Percentiles rank a stretch among this genome's conserved stretches.
phyloP scores from a whole-genome alignment of 2,888 invertebrate genomes.

The Amiota mariae region DNA sequence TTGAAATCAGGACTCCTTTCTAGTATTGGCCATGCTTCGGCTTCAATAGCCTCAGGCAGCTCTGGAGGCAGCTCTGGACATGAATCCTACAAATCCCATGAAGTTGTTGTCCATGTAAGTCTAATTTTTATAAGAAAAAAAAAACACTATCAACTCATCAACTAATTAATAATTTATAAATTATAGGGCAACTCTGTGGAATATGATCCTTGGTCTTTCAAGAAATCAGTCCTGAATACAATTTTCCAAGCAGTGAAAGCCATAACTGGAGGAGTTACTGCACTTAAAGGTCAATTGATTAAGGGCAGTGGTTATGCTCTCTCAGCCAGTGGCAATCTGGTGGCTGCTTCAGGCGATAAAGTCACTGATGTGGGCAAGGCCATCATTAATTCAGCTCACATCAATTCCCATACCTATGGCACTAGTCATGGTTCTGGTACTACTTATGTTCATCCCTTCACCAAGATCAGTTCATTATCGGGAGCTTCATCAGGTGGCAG shows the following conservation, averaged over 20 bases:
- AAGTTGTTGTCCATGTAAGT: conserved; percentile 63
- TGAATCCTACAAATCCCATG: conserved; percentile 61
- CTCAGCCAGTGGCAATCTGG: conserved; percentile 79
- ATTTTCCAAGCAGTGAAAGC: conserved; percentile 91
- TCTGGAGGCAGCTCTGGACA: conserved; percentile 68
- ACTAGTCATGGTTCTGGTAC: conserved; percentile 53
- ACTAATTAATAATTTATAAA: not conserved
- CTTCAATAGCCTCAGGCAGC: conserved; percentile 72
- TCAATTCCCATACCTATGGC: conserved; percentile 74
- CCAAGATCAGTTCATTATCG: conserved; percentile 68
- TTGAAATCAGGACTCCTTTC: conserved; percentile 70
- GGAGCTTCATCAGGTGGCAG: conserved; percentile 70
- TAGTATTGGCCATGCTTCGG: conserved; percentile 72
- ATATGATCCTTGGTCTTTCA: conserved; percentile 84
- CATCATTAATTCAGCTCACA: conserved; percentile 83
- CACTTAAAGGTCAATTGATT: conserved; percentile 89
- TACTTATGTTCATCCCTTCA: conserved; percentile 64
- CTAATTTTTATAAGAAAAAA: not conserved
- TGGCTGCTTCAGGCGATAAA: conserved; percentile 85
- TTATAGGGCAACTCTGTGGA: conserved; percentile 70
- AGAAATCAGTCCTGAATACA: conserved; percentile 87
- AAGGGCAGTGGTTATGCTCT: conserved; percentile 86
- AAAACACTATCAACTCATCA: not conserved
- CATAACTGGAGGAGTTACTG: conserved; percentile 89
- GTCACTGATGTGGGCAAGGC: conserved; percentile 86